Evolutionary conservation across 2,888 invertebrate genomes (phyloP), one percentile per base, ranked within the genome.

Genomic region (Ophion ellenae): DNA sequence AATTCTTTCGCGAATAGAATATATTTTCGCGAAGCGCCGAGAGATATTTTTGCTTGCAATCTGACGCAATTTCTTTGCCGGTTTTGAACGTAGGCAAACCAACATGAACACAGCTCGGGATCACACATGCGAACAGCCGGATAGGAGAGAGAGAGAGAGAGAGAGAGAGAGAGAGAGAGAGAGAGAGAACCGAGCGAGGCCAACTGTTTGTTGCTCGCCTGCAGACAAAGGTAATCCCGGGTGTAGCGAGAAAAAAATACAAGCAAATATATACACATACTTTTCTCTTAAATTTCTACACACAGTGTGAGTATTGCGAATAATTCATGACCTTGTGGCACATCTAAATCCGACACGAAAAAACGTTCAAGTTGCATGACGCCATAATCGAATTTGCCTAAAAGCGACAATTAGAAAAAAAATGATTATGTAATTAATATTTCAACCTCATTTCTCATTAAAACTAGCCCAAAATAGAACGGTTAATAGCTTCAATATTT

Each of bases 31-130:
- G 70, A 70, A 79, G 36, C 64, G 45, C 63, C 74, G 53, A 67
- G 63, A 47, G 79, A 80, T 84, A 84, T 81, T 81, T 84, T 73
- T 59, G 28, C 69, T 70, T 53, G 11, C 36, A 64, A 70, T 66
- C 53, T 75, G 57, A 53, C 70, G 73, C 20, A 70, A 63, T 71
- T 53, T 64, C 20, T 20, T 69, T 6, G 67, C 10, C 59, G 61
- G 17, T 53, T 47, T 81, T 66, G 66, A 81, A 71, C 40, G 28
- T n/a, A 69, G 59, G 69, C n/a, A 61, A 83, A 63, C 57, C 53
- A 66, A n/a, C 17, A 45, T 28, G 59, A 80, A 71, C 45, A 81
- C 24, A 40, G 45, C 69, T 47, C 57, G 66, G n/a, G 40, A 80
- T 81, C 47, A 61, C 32, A 59, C 64, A 74, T 47, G 64, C 11